Percentiles rank a stretch among this genome's conserved stretches.
phyloP scores from a whole-genome alignment of 2,113 vertebrate genomes.

The Pygoscelis antarcticus region DNA sequence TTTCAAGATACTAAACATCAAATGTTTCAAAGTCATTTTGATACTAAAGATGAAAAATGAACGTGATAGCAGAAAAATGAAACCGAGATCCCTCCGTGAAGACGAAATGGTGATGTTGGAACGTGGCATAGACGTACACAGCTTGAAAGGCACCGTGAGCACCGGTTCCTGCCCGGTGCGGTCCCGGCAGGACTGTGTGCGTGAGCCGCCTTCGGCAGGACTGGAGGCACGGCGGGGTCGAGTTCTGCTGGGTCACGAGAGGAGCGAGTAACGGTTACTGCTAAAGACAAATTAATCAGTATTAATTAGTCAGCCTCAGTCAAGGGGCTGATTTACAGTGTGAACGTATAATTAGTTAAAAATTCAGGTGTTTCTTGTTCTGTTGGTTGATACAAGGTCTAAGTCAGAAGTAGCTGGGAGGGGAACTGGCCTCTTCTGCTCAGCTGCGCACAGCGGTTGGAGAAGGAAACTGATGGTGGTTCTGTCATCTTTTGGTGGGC shows the following conservation, averaged over 20 bases:
- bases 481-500: too few relatives aligned
- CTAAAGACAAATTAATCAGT: not conserved
- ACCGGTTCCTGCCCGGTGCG: fast-evolving
- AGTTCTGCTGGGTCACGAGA: not conserved
- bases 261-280: not conserved
- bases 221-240: too few relatives aligned
- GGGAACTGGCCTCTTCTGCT: too few relatives aligned
- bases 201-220: too few relatives aligned
- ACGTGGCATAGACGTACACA: fast-evolving
- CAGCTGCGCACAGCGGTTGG: not conserved
- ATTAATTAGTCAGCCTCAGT: not conserved
- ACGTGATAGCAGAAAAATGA: not conserved
- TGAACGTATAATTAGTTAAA: not conserved
- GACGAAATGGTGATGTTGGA: fast-evolving
- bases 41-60: not conserved
- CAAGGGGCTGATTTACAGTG: not conserved
- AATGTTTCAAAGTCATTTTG: not conserved
- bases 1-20: not conserved
- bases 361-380: not conserved
- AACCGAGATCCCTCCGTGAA: fast-evolving
- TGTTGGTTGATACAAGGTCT: not conserved
- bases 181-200: not conserved
- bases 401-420: not conserved
- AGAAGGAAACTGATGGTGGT: not conserved
- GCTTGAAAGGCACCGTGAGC: not conserved